phyloP scores from a whole-genome alignment of 2,888 invertebrate species.

The Uloborus plumipes region DNA sequence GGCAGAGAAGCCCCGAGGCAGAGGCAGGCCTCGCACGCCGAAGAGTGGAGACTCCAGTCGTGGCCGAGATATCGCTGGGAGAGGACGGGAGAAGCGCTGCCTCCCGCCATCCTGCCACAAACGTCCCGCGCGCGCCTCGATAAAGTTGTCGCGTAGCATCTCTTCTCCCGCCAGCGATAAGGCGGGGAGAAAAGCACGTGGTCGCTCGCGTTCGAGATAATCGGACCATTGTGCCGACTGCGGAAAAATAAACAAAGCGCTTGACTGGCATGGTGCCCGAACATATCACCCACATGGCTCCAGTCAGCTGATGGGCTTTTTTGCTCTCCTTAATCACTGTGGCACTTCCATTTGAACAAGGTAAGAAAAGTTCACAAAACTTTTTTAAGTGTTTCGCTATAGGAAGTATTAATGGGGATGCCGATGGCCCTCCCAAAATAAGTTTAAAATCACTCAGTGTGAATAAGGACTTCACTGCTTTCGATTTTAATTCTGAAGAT shows the following conservation, averaged over 20 bases:
- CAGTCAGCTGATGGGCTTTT: constrained; percentile 15
- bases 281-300: constrained; percentile 42
- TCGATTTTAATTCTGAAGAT: too few relatives aligned
- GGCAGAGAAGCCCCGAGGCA: constrained; percentile 23
- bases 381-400: too few relatives aligned
- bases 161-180: not conserved
- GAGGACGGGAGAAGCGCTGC: constrained; percentile 18
- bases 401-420: too few relatives aligned
- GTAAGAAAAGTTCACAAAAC: too few relatives aligned
- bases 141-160: not conserved
- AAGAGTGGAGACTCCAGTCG: constrained; percentile 34
- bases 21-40: constrained; percentile 10
- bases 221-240: constrained; percentile 3
- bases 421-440: too few relatives aligned
- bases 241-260: constrained; percentile 57
- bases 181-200: constrained; percentile 7
- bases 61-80: constrained; percentile 44
- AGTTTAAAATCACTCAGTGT: too few relatives aligned
- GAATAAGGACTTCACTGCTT: too few relatives aligned
- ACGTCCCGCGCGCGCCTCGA: constrained; percentile 7
- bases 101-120: not conserved
- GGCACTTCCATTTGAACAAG: too few relatives aligned
- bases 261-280: constrained; percentile 53
- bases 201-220: not conserved
- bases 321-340: not conserved